Conservation (phyloP, 1,140 invertebrate genomes). For the Brevipalpus yothersi region DNA sequence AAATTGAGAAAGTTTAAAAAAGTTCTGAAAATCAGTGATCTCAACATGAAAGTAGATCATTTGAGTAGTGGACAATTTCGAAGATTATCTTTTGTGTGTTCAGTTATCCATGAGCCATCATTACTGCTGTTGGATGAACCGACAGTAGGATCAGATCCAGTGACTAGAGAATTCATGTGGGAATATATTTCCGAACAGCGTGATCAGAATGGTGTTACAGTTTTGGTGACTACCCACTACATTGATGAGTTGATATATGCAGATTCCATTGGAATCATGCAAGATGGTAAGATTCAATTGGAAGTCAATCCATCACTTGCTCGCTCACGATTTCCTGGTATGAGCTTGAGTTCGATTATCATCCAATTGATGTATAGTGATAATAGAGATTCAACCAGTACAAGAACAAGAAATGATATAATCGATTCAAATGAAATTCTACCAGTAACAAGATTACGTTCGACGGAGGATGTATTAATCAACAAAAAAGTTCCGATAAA, state of each 20-base stretch:
- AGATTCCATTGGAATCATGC: background rate
- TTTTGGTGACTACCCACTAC: background rate
- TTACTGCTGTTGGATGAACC: constrained; percentile 23
- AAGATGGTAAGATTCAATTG: background rate
- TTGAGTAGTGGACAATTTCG: constrained; percentile 55
- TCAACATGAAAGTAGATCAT: background rate
- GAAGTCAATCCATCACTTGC: background rate
- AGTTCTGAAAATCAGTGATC: constrained; percentile 68
- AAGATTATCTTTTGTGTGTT: constrained; percentile 69
- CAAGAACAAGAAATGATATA: too few relatives aligned
- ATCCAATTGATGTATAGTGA: too few relatives aligned
- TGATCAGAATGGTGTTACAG: constrained; percentile 39
- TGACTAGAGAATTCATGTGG: background rate
- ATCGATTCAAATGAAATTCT: too few relatives aligned
- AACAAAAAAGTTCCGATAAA: too few relatives aligned
- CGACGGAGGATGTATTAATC: too few relatives aligned
- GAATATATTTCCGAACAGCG: constrained; percentile 14
- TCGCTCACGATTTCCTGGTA: too few relatives aligned
- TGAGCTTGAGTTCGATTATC: too few relatives aligned
- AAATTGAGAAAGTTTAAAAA: constrained; percentile 46
- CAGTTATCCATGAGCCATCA: constrained; percentile 61
- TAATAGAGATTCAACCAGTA: too few relatives aligned
- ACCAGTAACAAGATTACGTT: too few relatives aligned
- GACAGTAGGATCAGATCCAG: constrained; percentile 13
- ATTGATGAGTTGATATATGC: background rate